Evolutionary conservation across 2,797 vertebrate species (phyloP).

Genomic region (Mormyrops boulengeri): DNA sequence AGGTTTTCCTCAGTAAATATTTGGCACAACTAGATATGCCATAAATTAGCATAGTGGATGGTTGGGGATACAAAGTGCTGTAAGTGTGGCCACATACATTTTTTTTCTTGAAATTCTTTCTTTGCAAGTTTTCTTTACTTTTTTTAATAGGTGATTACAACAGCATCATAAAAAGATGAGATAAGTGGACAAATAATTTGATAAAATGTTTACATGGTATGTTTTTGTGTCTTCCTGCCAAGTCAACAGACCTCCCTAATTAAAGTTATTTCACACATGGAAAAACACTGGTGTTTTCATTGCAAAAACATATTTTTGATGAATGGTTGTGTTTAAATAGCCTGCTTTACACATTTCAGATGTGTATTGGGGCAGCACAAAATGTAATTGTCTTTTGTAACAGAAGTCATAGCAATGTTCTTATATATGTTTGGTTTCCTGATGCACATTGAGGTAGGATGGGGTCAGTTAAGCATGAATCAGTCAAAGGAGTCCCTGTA

Average conservation of each 20-base stretch:
- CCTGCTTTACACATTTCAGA: constrained; percentile 15
- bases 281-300: constrained; percentile 8
- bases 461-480: constrained; percentile 1
- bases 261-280: constrained; percentile 39
- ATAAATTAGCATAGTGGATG: not conserved
- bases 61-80: not conserved
- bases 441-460: not conserved
- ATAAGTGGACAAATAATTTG: not conserved
- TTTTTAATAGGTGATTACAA: not conserved
- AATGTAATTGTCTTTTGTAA: constrained; percentile 11
- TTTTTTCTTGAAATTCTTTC: not conserved
- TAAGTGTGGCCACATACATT: not conserved
- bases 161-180: not conserved
- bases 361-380: constrained; percentile 2
- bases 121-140: not conserved
- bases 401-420: not conserved
- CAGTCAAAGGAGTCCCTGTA: not conserved
- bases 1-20: not conserved
- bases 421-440: not conserved
- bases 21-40: not conserved
- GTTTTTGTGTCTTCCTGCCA: constrained; percentile 13
- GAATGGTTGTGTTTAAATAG: constrained; percentile 19
- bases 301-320: constrained; percentile 20
- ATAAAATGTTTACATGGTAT: not conserved
- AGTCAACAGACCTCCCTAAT: constrained; percentile 29